Conservation (phyloP, 1,140 invertebrate species). For the Cotesia glomerata region DNA sequence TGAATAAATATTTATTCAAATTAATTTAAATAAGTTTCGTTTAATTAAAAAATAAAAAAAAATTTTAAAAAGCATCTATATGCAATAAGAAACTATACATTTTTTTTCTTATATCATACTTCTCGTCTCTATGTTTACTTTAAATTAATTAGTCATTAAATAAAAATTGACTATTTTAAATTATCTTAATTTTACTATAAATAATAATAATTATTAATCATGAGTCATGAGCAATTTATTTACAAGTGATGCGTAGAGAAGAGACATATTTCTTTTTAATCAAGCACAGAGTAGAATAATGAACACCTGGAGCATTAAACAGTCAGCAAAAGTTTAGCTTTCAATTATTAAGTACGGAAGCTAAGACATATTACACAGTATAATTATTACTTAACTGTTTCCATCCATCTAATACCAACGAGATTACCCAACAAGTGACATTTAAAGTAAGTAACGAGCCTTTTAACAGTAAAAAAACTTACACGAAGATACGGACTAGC, state of each 20-base stretch:
- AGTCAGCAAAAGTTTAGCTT: not conserved
- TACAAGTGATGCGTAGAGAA: not conserved
- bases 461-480: conserved; percentile 17
- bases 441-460: no score
- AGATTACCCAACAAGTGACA: no score
- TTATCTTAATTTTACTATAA: not conserved
- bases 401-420: not conserved
- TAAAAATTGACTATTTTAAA: not conserved
- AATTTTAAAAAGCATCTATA: no score
- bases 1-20: no score
- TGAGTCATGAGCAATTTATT: no score
- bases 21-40: no score
- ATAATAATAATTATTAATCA: no score
- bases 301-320: not conserved
- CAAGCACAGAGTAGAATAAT: not conserved
- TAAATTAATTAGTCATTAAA: not conserved
- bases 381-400: not conserved
- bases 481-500: conserved; percentile 56
- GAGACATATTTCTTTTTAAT: not conserved
- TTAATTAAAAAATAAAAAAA: no score
- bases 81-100: no score
- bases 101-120: no score
- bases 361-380: not conserved
- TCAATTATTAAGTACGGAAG: not conserved
- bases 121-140: no score